Base-by-base conservation (phyloP, 2,888 invertebrate species). In the Lasioglossum zephyrum region DNA sequence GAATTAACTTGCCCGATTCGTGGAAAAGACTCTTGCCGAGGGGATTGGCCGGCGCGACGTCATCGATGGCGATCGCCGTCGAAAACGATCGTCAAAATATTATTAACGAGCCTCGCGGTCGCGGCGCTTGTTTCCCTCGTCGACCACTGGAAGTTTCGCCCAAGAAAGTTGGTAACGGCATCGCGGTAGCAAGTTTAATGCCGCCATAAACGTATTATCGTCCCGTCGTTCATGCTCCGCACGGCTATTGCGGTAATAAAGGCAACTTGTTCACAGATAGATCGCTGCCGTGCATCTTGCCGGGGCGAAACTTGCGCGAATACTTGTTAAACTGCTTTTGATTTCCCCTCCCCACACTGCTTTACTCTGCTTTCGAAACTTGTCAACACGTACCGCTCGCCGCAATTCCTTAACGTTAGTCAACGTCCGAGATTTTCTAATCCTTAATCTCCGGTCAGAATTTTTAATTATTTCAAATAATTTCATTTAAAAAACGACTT, bases 151-250 rank as follows among this genome's bases (percentile, higher is more conserved):
- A 70, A 78, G 75, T 85, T 81, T 57, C 82, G 39, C 36, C 39
- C 77, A 86, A 87, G 87, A 87, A 87, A 82, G 79, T 87, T 86
- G 77, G 79, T 81, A 87, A 87, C 79, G 89, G 82, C 73, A 70
- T 70, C 77, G 79, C 74, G 85, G 83, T 86, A 82, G 88, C 85
- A 86, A 89, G 85, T 90, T 91, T 90, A 90, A 91, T 89, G 85
- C 82, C 82, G 85, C 85, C 84, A 84, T 91, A 91, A 91, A 91
- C 89, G 89, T 88, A 91, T 90, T 91, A 91, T 90, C 88, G 85
- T 83, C 69, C 70, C 77, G 82, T 84, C 83, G 79, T 89, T 89
- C 83, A 79, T 81, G 70, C 78, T 81, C 41, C 44, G 80, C 76
- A 72, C 82, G 60, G 76, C 75, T 87, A 86, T 81, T 78, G 81